Conservation (phyloP, 2,113 vertebrate genomes). For the Lophochroa leadbeateri region DNA sequence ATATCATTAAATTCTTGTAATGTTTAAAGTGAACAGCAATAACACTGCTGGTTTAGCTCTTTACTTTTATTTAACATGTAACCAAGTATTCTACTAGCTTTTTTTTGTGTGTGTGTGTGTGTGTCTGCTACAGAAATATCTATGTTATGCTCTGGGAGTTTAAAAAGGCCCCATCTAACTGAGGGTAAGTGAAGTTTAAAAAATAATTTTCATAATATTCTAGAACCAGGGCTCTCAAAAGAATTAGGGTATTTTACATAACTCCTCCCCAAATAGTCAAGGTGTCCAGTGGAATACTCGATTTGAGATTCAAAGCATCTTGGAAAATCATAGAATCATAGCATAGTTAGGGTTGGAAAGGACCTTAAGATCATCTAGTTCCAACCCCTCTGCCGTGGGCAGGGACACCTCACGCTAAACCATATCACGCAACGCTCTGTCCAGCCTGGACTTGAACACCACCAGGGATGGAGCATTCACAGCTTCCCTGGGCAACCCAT, state of each 20-base stretch:
- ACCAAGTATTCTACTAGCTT: neutral
- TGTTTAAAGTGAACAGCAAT: neutral
- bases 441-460: too few relatives aligned
- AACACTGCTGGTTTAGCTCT: neutral
- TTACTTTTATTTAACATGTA: neutral
- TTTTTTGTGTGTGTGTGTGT: neutral
- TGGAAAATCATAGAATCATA: neutral
- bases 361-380: too few relatives aligned
- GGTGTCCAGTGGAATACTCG: neutral
- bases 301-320: neutral
- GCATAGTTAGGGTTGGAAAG: too few relatives aligned
- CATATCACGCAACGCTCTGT: too few relatives aligned
- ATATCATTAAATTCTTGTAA: neutral
- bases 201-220: neutral
- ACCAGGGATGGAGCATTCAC: too few relatives aligned
- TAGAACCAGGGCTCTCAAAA: neutral
- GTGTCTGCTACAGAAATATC: neutral
- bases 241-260: neutral
- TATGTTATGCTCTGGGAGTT: neutral
- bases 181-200: neutral
- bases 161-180: neutral
- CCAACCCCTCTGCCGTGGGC: too few relatives aligned
- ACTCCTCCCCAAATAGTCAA: neutral
- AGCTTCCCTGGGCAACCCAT: too few relatives aligned
- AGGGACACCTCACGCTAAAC: too few relatives aligned